phyloP scores from a whole-genome alignment of 2,888 invertebrate species.

The Caenorhabditis drosophilae region DNA sequence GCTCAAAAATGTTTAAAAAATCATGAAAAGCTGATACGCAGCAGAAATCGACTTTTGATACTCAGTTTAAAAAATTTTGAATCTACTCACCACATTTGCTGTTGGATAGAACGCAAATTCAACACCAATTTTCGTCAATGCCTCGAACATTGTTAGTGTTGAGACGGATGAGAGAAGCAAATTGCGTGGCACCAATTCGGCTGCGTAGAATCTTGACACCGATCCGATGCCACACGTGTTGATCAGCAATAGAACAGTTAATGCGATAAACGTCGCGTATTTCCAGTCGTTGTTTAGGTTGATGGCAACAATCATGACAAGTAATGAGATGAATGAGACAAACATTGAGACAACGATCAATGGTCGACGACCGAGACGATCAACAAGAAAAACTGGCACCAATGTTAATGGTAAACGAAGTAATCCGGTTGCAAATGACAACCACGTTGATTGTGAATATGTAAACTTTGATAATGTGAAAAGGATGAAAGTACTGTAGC shows the following conservation, averaged over 20 bases:
- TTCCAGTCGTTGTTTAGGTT: conserved; percentile 36
- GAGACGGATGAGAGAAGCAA: conserved; percentile 43
- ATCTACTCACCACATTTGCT: conserved; percentile 42
- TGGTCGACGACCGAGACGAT: conserved; percentile 49
- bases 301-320: conserved; percentile 38
- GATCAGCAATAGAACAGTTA: conserved; percentile 41
- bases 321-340: conserved; percentile 35
- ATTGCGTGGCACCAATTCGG: conserved; percentile 49
- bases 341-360: conserved; percentile 44
- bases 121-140: conserved; percentile 48
- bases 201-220: conserved; percentile 51
- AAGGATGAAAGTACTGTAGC: conserved; percentile 50
- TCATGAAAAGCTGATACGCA: too few species aligned
- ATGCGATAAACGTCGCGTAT: conserved; percentile 39
- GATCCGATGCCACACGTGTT: conserved; percentile 50
- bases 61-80: background rate
- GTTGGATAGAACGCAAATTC: conserved; percentile 55
- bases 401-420: conserved; percentile 50
- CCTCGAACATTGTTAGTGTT: conserved; percentile 46
- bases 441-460: conserved; percentile 39
- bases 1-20: background rate
- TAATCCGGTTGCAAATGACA: conserved; percentile 38
- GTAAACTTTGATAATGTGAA: conserved; percentile 41
- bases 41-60: background rate
- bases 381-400: conserved; percentile 51